Evolutionary conservation across 2,113 vertebrate species (phyloP), one percentile per base, ranked within the genome.

Genomic region (Tyrannus savana): DNA sequence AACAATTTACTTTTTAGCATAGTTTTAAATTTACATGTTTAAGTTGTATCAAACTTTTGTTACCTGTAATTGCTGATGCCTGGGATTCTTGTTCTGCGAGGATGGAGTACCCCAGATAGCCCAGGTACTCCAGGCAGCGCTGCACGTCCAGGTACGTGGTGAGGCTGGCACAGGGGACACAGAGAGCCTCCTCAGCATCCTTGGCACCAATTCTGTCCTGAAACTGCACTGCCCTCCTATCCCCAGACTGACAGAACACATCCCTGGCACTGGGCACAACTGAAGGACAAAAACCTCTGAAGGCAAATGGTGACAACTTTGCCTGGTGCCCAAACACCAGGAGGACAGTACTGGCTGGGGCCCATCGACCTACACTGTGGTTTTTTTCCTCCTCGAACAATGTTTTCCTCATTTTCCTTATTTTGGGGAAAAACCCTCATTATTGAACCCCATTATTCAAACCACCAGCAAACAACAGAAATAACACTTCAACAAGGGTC

Each of bases 141-240:
- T 99, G 99, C 13, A 99, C 99, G 74, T 99, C 99, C 93, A 99
- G 96, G 93, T 99, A 99, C 0, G 99, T 99, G 9, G 99, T 99
- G 63, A 99, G 97, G 83, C 99, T 99, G 90, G 50, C n/a, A 90
- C 58, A 89, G 60, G 46, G 44, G 50, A 87, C 59, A 96, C 91
- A 82, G 92, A 88, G 12, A 60, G 35, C 25, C 13, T 39, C 74
- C 7, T 17, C 37, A 76, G 35, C 22, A 80, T 18, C 21, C 39
- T 15, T 9, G 9, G 27, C 14, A 60, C 6, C 46, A 52, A 33
- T 27, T 73, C 39, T 58, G 23, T 24, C 77, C 33, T 56, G 42
- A 66, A 41, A 84, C 33, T 53, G 10, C 7, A 46, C 19, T 46
- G 30, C 27, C 42, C n/a, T 85, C 23, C 56, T 37, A 1, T 44